A percentile compares a stretch with the other conserved stretches of the same genome.
These are phyloP conservation scores for Ormyrus pomaceus DNA, from an alignment of 2,888 invertebrate species.

Conservation along the genomic window DNA sequence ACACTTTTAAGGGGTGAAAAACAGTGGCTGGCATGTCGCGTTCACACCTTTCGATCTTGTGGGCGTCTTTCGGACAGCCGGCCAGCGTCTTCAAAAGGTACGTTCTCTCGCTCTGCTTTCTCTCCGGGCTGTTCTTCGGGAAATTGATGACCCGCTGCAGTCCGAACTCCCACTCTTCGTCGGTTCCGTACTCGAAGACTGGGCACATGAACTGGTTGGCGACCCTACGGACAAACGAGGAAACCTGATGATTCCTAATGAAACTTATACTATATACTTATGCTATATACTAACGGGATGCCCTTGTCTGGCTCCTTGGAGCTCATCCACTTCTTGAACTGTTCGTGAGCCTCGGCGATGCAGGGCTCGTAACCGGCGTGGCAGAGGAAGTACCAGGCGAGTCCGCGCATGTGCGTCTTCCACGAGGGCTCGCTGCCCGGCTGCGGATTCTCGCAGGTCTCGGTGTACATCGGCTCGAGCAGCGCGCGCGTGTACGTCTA, in stretches of 20 bases:
- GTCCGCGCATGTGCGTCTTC: slow-evolving; percentile 82
- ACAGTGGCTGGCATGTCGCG: slow-evolving; percentile 9
- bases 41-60: slow-evolving; percentile 80
- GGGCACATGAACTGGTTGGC: slow-evolving; percentile 87
- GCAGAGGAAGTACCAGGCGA: slow-evolving; percentile 85
- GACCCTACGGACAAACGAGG: slow-evolving; percentile 77
- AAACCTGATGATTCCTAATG: not conserved
- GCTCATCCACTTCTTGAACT: slow-evolving; percentile 86
- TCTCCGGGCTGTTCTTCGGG: slow-evolving; percentile 77
- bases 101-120: slow-evolving; percentile 86
- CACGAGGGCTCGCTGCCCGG: slow-evolving; percentile 80
- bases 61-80: slow-evolving; percentile 85
- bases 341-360: slow-evolving; percentile 84
- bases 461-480: slow-evolving; percentile 84
- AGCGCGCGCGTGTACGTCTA: slow-evolving; percentile 80
- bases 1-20: not conserved
- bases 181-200: slow-evolving; percentile 88
- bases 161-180: slow-evolving; percentile 89
- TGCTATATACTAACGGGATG: slow-evolving; percentile 85
- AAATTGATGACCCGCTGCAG: slow-evolving; percentile 86
- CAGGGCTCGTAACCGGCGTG: slow-evolving; percentile 87
- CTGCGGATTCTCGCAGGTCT: slow-evolving; percentile 78
- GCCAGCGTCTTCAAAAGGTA: slow-evolving; percentile 87
- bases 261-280: too few relatives aligned
- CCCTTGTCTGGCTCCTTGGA: slow-evolving; percentile 85